Percentiles rank a stretch among this genome's conserved stretches.
phyloP scores from a whole-genome alignment of 2,113 vertebrate species.

The Hystrix brachyura region DNA sequence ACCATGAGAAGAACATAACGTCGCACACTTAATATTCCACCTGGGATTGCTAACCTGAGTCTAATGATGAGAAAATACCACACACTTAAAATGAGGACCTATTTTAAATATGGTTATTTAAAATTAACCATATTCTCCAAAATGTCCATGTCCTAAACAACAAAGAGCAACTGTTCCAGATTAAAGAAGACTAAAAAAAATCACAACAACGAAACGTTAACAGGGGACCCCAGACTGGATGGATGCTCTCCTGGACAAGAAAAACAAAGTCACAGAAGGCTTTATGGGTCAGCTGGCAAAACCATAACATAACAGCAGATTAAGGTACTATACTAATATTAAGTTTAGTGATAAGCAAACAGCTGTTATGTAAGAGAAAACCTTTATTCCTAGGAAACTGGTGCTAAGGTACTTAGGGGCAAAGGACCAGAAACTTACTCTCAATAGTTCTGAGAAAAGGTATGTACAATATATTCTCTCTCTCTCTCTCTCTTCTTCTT shows the following conservation, averaged over 20 bases:
- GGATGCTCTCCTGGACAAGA: background rate
- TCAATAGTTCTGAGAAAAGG: background rate
- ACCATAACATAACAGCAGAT: background rate
- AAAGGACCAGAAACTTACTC: background rate
- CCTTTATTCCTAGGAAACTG: conserved; percentile 1
- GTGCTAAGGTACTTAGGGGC: background rate
- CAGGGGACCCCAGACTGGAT: background rate
- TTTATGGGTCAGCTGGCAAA: background rate
- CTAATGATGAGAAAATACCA: conserved; percentile 32
- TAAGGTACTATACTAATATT: background rate
- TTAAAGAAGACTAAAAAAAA: background rate
- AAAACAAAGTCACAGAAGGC: background rate
- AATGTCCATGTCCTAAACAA: background rate
- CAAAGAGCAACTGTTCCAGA: background rate
- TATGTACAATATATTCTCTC: too few relatives aligned
- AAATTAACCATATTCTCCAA: background rate
- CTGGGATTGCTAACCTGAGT: background rate
- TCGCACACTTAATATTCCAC: background rate
- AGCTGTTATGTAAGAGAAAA: background rate
- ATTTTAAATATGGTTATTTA: background rate
- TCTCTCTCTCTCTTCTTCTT: too few relatives aligned
- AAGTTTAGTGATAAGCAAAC: background rate
- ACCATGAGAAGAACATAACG: background rate
- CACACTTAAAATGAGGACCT: background rate
- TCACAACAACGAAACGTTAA: background rate